phyloP scores from a whole-genome alignment of 2,888 invertebrate species.

The Meloe dianella region DNA sequence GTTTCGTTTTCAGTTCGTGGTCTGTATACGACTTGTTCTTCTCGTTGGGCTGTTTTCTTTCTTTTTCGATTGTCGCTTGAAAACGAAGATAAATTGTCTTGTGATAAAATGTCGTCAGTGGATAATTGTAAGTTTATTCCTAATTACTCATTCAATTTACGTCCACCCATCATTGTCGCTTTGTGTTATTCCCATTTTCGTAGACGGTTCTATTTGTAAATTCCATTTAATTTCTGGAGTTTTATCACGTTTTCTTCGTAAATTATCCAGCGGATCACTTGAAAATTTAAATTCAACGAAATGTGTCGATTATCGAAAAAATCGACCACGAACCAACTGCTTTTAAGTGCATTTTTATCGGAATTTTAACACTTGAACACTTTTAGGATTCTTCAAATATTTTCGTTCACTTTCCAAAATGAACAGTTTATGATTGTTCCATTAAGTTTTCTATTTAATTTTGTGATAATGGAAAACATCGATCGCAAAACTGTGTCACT shows the following conservation, averaged over 20 bases:
- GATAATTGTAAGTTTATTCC: conserved; percentile 1
- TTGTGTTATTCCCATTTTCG: not conserved
- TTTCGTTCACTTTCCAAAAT: not conserved
- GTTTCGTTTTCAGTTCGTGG: not conserved
- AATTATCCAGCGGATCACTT: not conserved
- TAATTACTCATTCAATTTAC: conserved; percentile 7
- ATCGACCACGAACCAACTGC: too few relatives aligned
- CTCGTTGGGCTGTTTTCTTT: not conserved
- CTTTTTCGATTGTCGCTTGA: not conserved
- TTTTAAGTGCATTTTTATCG: not conserved
- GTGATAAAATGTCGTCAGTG: not conserved
- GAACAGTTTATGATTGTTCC: not conserved
- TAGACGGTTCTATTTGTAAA: not conserved
- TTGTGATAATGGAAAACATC: not conserved
- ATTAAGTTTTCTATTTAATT: not conserved
- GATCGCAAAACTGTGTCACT: not conserved
- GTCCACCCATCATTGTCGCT: not conserved
- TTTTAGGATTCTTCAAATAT: too few relatives aligned
- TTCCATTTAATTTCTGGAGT: not conserved
- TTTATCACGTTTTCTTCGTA: not conserved
- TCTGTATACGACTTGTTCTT: not conserved
- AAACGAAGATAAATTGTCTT: conserved; percentile 1
- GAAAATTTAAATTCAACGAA: not conserved
- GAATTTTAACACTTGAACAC: too few relatives aligned
- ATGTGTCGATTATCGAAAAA: not conserved